These are phyloP conservation scores for Ictidomys tridecemlineatus DNA, from an alignment of 2,113 vertebrate species.

Conservation along the genomic window DNA sequence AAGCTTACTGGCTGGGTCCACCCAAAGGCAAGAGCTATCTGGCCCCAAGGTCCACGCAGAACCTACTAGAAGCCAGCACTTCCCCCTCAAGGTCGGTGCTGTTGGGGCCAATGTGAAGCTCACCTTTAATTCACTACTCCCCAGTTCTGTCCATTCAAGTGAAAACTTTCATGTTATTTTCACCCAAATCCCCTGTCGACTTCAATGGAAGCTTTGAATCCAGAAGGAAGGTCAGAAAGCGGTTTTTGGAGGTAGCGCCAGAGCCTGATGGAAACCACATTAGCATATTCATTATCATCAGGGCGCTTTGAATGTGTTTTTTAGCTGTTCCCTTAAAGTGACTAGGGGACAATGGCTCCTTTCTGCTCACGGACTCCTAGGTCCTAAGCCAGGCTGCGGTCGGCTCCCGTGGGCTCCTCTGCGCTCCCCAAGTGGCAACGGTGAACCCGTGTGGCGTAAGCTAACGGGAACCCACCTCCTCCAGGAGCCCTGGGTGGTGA, in stretches of 20 bases:
- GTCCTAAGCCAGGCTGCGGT: neutral
- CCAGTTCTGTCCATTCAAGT: conserved; percentile 67
- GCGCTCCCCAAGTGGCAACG: neutral
- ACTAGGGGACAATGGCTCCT: conserved; percentile 54
- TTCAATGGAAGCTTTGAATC: conserved; percentile 82
- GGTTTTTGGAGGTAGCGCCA: conserved; percentile 61
- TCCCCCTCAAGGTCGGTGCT: conserved; percentile 60
- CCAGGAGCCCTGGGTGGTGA: neutral
- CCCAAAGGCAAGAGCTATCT: neutral
- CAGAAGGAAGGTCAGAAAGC: conserved; percentile 75
- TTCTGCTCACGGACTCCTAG: conserved; percentile 42
- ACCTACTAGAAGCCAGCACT: neutral
- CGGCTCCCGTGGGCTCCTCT: neutral
- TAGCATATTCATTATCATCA: conserved; percentile 83
- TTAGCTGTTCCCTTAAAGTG: conserved; percentile 73
- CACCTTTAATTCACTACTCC: conserved; percentile 63
- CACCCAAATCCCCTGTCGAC: conserved; percentile 74
- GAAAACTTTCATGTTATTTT: conserved; percentile 80
- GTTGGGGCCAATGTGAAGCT: conserved; percentile 68
- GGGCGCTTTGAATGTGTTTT: conserved; percentile 70
- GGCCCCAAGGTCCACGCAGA: neutral
- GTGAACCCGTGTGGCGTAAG: neutral
- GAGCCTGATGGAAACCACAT: conserved; percentile 71
- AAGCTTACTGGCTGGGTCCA: neutral
- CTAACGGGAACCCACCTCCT: neutral